Conservation (phyloP, 2,888 invertebrate species). For the Idaea aversata region DNA sequence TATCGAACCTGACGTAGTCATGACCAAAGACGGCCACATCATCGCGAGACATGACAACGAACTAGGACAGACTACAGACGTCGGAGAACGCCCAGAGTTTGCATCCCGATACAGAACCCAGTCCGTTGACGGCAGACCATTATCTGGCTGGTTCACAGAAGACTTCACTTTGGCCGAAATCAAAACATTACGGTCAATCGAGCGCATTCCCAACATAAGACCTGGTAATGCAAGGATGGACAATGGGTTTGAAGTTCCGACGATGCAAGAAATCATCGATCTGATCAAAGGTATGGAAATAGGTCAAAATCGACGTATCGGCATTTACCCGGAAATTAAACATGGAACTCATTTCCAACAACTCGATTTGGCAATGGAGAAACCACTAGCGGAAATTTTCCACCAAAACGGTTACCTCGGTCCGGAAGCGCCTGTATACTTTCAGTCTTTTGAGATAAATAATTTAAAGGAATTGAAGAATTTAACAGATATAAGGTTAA, state of each 20-base stretch:
- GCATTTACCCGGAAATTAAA: conserved; percentile 71
- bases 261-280: conserved; percentile 69
- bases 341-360: conserved; percentile 61
- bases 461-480: conserved; percentile 62
- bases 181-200: conserved; percentile 60
- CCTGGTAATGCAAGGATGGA: conserved; percentile 68
- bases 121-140: conserved; percentile 49
- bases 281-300: conserved; percentile 61
- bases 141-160: conserved; percentile 69
- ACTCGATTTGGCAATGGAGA: conserved; percentile 61
- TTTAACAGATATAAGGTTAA: conserved; percentile 57
- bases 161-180: conserved; percentile 69
- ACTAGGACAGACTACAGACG: conserved; percentile 60
- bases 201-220: conserved; percentile 60
- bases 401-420: conserved; percentile 60
- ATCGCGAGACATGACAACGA: conserved; percentile 71
- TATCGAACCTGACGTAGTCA: conserved; percentile 69
- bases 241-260: conserved; percentile 54
- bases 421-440: conserved; percentile 55
- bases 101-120: conserved; percentile 57
- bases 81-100: conserved; percentile 56
- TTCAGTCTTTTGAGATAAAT: conserved; percentile 69
- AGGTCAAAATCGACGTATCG: conserved; percentile 53
- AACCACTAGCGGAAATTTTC: conserved; percentile 54
- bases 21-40: conserved; percentile 64